Base-by-base conservation (phyloP, 2,797 vertebrate genomes). In the Melanotaenia pygmaea region DNA sequence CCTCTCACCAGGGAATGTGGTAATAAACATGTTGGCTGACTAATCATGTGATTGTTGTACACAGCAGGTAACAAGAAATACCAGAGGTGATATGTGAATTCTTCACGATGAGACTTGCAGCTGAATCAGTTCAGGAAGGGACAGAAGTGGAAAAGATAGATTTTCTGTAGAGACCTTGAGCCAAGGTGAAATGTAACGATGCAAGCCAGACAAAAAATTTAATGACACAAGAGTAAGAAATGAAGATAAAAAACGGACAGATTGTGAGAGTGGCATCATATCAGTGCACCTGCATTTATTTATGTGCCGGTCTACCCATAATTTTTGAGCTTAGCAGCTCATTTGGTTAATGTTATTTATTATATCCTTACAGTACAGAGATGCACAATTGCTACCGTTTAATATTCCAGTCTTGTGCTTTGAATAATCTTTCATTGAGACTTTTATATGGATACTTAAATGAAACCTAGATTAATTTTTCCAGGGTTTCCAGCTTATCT, bases 141-240 rank as follows among this genome's bases (percentile, higher is more conserved):
- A 40, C 9, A 22, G 8, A 45, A 54, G 40, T 45, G 54, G 66
- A 26, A 50, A 70, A 37, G 62, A 9, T 37, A 38, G 35, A 35
- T 38, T 60, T 22, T 69, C 6, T 64, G 64, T 22, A n/a, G 43
- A 43, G 54, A 77, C 63, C 37, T 60, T 1, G 26, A 35, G 54
- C 62, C 62, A 82, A 88, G 77, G 79, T 80, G 76, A 83, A 80
- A 81, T 38, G 28, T 78, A 77, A 85, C 70, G 72, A 73, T 47
- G 67, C 62, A 57, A 64, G 32, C 32, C 22, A 73, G 57, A 37
- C 66, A 62, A 37, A 34, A 57, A 22, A 43, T 5, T 12, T 63
- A 59, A 86, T 82, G 74, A 74, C 35, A 82, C 40, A 45, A 47
- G n/a, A 22, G 34, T 28, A 53, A 76, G 9, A 72, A 76, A 76